A percentile compares a stretch with the other conserved stretches of the same genome.
phyloP scores from a whole-genome alignment of 2,797 vertebrate species.

The Hydrocynus forskahlii region DNA sequence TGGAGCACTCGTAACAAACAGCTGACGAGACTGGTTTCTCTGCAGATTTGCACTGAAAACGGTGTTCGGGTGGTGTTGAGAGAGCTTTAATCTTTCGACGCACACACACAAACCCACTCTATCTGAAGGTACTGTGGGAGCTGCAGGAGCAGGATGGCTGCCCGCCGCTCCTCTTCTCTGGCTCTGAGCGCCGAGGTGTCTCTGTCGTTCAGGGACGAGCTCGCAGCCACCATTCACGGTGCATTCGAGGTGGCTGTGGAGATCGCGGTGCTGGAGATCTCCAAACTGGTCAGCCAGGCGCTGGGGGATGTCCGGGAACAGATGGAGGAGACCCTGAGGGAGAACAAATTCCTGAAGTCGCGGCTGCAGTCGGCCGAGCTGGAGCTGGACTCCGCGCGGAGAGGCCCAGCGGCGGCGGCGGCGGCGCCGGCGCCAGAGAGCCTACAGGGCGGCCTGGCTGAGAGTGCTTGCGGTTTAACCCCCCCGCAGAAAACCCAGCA shows the following conservation, averaged over 20 bases:
- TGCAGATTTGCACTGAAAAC: constrained; percentile 1
- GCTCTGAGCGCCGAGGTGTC: constrained; percentile 54
- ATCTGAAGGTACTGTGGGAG: not conserved
- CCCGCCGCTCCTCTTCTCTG: constrained; percentile 37
- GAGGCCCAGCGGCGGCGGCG: not conserved
- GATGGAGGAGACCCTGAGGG: constrained; percentile 64
- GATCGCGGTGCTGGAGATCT: constrained; percentile 73
- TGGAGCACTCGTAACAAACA: constrained; percentile 6
- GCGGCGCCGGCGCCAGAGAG: not conserved
- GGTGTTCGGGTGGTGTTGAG: not conserved
- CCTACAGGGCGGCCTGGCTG: not conserved
- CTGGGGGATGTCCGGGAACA: constrained; percentile 63
- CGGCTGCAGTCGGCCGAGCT: constrained; percentile 65
- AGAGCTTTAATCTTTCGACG: not conserved
- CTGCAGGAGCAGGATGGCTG: constrained; percentile 23
- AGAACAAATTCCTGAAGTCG: constrained; percentile 70
- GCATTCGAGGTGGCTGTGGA: constrained; percentile 76
- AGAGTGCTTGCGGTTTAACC: not conserved
- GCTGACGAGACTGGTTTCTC: not conserved
- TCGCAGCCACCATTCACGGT: constrained; percentile 70
- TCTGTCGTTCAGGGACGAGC: constrained; percentile 68
- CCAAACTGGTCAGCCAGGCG: constrained; percentile 64
- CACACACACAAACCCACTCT: not conserved
- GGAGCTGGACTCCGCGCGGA: constrained; percentile 52
- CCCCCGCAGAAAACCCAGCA: constrained; percentile 14